Base-by-base conservation (phyloP, 2,113 vertebrate species). In the Columbina picui region DNA sequence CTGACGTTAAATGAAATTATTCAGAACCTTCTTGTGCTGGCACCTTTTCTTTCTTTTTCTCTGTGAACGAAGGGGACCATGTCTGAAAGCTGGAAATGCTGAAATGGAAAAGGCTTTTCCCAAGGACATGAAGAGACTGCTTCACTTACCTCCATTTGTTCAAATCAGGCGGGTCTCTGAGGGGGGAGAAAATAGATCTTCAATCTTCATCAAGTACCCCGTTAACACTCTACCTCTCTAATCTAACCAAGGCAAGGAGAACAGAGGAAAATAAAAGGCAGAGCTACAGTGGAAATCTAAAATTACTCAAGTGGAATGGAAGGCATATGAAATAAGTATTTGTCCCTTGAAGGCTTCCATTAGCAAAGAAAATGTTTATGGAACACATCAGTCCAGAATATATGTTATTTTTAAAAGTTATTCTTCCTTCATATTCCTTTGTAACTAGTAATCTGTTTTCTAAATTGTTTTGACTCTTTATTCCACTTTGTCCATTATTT, bases 161-260 rank as follows among this genome's bases (percentile, higher is more conserved):
- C 79, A 89, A 89, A 94, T 96, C 94, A 96, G 83, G 65, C 92
- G 92, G 68, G 88, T 96, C 96, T 95, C 81, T 6, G 20, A 87
- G n/a, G 43, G 89, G 76, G 67, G 32, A 94, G 89, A 96, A 96
- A 96, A 95, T 88, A 93, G 93, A 64, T 94, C 96, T 97, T 97
- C 96, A 92, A 2, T 98, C 97, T 97, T 95, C 97, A 96, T 97
- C 96, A 92, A 93, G 75, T 83, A 87, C 77, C 74, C 94, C 87
- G 26, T 96, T 97, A 96, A 92, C 85, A 87, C 97, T 97, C 96
- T 96, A 90, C 97, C 96, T 97, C 97, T 97, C 65, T 93, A 71
- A 88, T 89, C 79, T 88, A 74, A 86, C 84, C 84, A 93, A 69
- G 89, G 61, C 91, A 82, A 79, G 50, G 85, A 96, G 84, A 88